Conservation (phyloP, 2,888 invertebrate species). For the Eurytoma adleriae region DNA sequence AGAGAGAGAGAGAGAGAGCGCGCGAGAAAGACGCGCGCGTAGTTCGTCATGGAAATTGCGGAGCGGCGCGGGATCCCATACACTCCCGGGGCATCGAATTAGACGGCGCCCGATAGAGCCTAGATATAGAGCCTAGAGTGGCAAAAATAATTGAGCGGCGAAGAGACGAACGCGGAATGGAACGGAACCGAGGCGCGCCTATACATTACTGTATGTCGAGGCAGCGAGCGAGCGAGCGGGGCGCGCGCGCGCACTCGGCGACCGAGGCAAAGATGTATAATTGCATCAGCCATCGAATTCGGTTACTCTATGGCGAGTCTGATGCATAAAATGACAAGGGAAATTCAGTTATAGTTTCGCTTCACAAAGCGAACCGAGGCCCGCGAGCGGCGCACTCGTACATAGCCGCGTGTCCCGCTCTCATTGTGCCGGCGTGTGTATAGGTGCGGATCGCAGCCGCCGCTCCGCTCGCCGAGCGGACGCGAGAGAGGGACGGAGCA, state of each 20-base stretch:
- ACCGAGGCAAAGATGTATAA: slow-evolving; percentile 73
- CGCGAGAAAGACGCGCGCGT: background rate
- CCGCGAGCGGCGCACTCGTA: slow-evolving; percentile 48
- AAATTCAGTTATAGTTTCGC: slow-evolving; percentile 75
- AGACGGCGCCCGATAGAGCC: slow-evolving; percentile 32
- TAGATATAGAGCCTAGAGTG: slow-evolving; percentile 27
- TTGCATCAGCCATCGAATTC: slow-evolving; percentile 76
- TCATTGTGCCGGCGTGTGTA: background rate
- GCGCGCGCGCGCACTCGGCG: slow-evolving; percentile 54
- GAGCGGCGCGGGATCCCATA: slow-evolving; percentile 15
- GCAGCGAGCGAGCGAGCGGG: background rate
- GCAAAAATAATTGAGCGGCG: slow-evolving; percentile 42
- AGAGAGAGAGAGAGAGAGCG: slow-evolving; percentile 3
- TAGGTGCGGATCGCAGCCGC: background rate
- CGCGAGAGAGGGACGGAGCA: background rate
- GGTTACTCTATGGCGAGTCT: slow-evolving; percentile 75
- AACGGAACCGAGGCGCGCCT: slow-evolving; percentile 46
- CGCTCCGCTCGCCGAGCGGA: background rate
- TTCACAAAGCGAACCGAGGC: slow-evolving; percentile 73
- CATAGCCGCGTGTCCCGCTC: background rate
- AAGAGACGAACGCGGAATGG: background rate
- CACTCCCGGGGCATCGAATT: slow-evolving; percentile 31
- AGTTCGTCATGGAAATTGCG: slow-evolving; percentile 36
- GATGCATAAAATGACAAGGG: slow-evolving; percentile 75
- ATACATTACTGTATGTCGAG: slow-evolving; percentile 61